Conservation (phyloP, 2,888 invertebrate species). For the Tuta absoluta region DNA sequence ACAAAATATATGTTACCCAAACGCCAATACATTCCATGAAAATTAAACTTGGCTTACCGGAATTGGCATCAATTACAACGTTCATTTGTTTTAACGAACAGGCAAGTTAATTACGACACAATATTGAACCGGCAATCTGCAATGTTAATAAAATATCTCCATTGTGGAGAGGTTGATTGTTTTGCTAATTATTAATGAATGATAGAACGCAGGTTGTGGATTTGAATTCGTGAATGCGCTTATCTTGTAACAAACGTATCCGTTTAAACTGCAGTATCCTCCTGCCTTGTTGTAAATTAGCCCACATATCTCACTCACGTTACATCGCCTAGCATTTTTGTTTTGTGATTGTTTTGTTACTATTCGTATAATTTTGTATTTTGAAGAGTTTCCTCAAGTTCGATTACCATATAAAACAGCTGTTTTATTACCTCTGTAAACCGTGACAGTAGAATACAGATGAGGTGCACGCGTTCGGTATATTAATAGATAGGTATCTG, state of each 20-base stretch:
- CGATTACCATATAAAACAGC: slow-evolving; percentile 21
- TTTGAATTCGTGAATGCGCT: not conserved
- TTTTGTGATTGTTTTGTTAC: not conserved
- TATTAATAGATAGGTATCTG: slow-evolving; percentile 22
- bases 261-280: too few relatives aligned
- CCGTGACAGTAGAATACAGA: slow-evolving; percentile 13
- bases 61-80: slow-evolving; percentile 12
- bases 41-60: slow-evolving; percentile 20
- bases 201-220: not conserved
- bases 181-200: slow-evolving; percentile 8
- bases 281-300: too few relatives aligned
- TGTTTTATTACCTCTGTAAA: slow-evolving; percentile 17
- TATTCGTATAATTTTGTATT: not conserved
- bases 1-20: not conserved
- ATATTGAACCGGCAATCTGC: not conserved
- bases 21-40: slow-evolving; percentile 11
- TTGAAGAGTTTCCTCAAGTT: slow-evolving; percentile 2
- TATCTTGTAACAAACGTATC: too few relatives aligned
- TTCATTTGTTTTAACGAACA: slow-evolving; percentile 22
- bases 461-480: slow-evolving; percentile 18
- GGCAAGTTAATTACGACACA: slow-evolving; percentile 1
- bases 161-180: not conserved
- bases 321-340: not conserved
- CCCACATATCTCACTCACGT: too few relatives aligned
- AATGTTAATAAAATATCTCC: slow-evolving; percentile 8